These are phyloP conservation scores for Cuniculus paca DNA, from an alignment of 2,797 vertebrate genomes.

Conservation along the genomic window DNA sequence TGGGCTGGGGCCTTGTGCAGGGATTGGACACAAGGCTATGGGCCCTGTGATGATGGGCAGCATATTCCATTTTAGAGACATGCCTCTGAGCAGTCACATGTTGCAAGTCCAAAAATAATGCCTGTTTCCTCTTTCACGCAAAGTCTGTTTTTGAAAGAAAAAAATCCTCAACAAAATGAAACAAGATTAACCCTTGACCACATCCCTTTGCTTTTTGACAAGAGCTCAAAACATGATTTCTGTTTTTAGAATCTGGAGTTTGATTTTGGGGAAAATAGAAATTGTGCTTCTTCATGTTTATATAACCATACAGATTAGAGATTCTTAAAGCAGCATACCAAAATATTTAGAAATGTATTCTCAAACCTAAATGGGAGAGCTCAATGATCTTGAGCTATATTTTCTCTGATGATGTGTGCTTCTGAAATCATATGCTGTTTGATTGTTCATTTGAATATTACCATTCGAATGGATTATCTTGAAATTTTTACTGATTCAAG, in stretches of 20 bases:
- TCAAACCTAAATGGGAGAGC: not conserved
- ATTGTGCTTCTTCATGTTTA: constrained; percentile 73
- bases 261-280: constrained; percentile 67
- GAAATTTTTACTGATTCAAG: constrained; percentile 5
- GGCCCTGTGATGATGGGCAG: not conserved
- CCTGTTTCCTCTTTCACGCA: constrained; percentile 47
- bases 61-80: not conserved
- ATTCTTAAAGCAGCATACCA: constrained; percentile 63
- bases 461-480: constrained; percentile 23
- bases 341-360: constrained; percentile 36
- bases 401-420: constrained; percentile 7
- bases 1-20: not conserved
- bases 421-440: not conserved
- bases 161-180: not conserved
- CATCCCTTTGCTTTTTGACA: constrained; percentile 53
- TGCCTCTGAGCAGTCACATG: constrained; percentile 54
- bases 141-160: not conserved
- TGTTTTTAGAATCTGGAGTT: constrained; percentile 61
- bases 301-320: constrained; percentile 73
- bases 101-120: constrained; percentile 40
- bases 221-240: constrained; percentile 55
- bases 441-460: not conserved
- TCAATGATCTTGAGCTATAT: not conserved
- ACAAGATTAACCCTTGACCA: constrained; percentile 16
- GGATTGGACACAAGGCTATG: not conserved